Conservation (phyloP, 1,140 invertebrate genomes). For the Anoplophora glabripennis region DNA sequence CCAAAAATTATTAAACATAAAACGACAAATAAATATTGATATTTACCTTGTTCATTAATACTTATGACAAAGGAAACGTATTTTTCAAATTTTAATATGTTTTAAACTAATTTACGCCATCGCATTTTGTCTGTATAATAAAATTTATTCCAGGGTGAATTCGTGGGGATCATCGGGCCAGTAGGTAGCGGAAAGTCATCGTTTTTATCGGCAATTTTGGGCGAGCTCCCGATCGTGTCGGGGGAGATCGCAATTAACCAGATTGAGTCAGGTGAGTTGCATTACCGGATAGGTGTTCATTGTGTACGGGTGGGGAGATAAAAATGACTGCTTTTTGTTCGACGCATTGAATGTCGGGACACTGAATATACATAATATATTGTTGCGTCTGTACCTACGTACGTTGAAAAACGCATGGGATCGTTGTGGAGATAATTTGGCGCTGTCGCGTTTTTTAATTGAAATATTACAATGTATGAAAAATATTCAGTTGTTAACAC, state of each 20-base stretch:
- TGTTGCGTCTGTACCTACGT: too few species aligned
- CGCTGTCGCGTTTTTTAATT: too few species aligned
- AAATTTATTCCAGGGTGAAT: conserved; percentile 53
- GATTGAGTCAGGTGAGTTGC: conserved; percentile 56
- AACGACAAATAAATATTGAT: too few species aligned
- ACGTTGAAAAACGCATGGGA: too few species aligned
- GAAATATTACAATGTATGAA: too few species aligned
- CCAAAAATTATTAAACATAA: too few species aligned
- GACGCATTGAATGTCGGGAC: too few species aligned
- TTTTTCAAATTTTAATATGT: not conserved
- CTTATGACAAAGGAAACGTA: not conserved
- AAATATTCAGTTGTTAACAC: too few species aligned
- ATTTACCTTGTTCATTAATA: not conserved
- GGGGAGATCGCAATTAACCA: conserved; percentile 64
- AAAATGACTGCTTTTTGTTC: not conserved
- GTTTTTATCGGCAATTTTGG: conserved; percentile 70
- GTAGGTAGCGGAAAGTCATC: conserved; percentile 78
- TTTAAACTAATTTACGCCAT: not conserved
- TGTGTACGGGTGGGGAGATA: not conserved
- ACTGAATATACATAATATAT: too few species aligned
- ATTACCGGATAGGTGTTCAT: too few species aligned
- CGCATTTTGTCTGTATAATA: conserved; percentile 13
- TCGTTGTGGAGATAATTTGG: too few species aligned
- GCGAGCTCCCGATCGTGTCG: conserved; percentile 64
- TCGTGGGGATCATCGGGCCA: conserved; percentile 69